Base-by-base conservation (phyloP, 2,113 vertebrate species). In the Spea bombifrons region DNA sequence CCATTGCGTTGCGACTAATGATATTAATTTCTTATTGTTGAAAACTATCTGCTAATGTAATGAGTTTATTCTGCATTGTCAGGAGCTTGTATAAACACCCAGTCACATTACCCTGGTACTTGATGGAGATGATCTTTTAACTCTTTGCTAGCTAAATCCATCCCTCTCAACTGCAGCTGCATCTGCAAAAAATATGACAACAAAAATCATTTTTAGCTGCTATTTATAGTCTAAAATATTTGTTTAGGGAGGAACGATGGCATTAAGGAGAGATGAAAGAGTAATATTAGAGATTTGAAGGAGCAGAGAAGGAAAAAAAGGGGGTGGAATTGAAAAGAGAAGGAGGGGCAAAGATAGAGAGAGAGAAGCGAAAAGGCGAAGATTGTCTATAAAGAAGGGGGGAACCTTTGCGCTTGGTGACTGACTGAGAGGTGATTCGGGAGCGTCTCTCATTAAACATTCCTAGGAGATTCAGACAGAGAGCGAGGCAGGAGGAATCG, bases 361-460 rank as follows among this genome's bases (percentile, higher is more conserved):
- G 71, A 73, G 76, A 64, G 80, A 61, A 43, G 74, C 75, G 76
- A 66, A 52, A 75, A 50, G 17, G 45, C 9, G 63, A 49, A 66
- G 69, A 71, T 79, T 57, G 70, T 80, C 55, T 71, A 67, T 73
- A 57, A 69, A 57, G 71, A 49, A 71, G 57, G 64, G 63, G 73
- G 64, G 73, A 63, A 71, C 57, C 63, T 63, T 9, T 43, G 52
- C 66, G 64, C 68, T 49, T 57, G 17, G 46, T 81, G 80, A 52
- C 71, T 80, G 78, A 80, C 74, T 66, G 65, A 74, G 73, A 81
- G 74, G 80, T 70, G 66, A 75, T 75, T 59, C 61, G 49, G 65
- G n/a, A 44, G 67, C 65, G 49, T 75, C 72, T 69, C 80, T 75
- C 73, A 75, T 81, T 70, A 81, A 71, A 63, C 80, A 71, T 81